Percentiles rank a stretch among this genome's conserved stretches.
phyloP scores from a whole-genome alignment of 1,140 invertebrate species.

The Eupeodes corollae region DNA sequence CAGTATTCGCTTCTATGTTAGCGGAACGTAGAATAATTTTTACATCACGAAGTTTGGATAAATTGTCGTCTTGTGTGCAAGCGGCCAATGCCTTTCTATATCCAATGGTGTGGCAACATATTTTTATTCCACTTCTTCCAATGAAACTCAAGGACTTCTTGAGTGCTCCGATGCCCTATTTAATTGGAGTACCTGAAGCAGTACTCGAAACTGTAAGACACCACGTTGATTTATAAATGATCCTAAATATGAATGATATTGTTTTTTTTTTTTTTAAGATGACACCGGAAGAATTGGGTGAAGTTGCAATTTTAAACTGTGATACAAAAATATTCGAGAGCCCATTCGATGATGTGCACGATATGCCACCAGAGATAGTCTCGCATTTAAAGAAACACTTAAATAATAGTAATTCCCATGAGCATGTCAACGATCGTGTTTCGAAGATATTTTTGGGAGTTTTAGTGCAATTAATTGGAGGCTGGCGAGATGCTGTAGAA shows the following conservation, averaged over 20 bases:
- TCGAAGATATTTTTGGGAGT: slow-evolving; percentile 81
- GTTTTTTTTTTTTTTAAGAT: slow-evolving; percentile 55
- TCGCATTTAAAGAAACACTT: slow-evolving; percentile 54
- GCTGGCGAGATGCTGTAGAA: slow-evolving; percentile 81
- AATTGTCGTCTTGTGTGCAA: slow-evolving; percentile 85
- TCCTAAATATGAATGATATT: no score
- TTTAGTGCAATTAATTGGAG: slow-evolving; percentile 82
- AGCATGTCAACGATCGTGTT: slow-evolving; percentile 75
- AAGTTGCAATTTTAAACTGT: slow-evolving; percentile 83
- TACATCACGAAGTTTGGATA: slow-evolving; percentile 71
- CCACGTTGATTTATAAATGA: not conserved
- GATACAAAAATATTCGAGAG: slow-evolving; percentile 75
- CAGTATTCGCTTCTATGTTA: slow-evolving; percentile 86
- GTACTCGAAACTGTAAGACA: slow-evolving; percentile 51
- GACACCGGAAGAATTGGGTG: slow-evolving; percentile 64
- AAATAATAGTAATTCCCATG: slow-evolving; percentile 41
- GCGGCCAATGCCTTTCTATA: slow-evolving; percentile 87
- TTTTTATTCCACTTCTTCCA: slow-evolving; percentile 90
- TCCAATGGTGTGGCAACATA: slow-evolving; percentile 97
- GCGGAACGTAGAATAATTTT: slow-evolving; percentile 86
- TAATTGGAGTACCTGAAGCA: slow-evolving; percentile 79
- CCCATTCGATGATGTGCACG: slow-evolving; percentile 79
- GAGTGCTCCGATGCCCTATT: slow-evolving; percentile 86
- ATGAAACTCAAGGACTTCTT: slow-evolving; percentile 80
- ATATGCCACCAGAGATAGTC: slow-evolving; percentile 71